These are phyloP conservation scores for Platorchestia sp. DNA, from an alignment of 1,140 invertebrate species.

Conservation along the genomic window DNA sequence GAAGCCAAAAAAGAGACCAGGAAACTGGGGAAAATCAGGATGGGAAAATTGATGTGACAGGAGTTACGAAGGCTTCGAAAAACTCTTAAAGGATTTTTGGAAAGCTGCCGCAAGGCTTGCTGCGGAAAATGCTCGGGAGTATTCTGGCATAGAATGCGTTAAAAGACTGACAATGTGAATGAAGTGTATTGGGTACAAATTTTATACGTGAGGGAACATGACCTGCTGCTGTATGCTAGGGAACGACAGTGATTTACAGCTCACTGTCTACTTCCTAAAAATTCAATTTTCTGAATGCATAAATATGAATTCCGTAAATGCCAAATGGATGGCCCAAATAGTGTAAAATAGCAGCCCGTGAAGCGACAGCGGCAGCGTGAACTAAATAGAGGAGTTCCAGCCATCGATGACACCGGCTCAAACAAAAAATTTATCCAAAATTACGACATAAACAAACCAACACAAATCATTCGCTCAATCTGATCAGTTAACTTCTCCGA, in stretches of 20 bases:
- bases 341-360: neutral
- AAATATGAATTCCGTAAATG: neutral
- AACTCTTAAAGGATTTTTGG: neutral
- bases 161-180: neutral
- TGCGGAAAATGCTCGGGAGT: neutral
- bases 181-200: neutral
- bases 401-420: no score
- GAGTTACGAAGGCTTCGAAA: neutral
- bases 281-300: neutral
- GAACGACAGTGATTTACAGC: neutral
- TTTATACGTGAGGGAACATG: neutral
- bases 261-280: neutral
- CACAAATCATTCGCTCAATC: neutral
- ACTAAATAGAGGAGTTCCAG: no score
- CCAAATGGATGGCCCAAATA: no score
- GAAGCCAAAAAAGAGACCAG: neutral
- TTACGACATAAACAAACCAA: neutral
- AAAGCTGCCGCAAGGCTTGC: neutral
- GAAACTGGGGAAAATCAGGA: neutral
- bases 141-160: neutral
- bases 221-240: neutral
- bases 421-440: no score
- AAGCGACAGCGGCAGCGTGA: neutral
- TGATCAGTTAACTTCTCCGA: neutral
- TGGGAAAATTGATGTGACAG: neutral